Evolutionary conservation across 2,888 invertebrate genomes (phyloP).

Genomic region (Phaonia tiefii): DNA sequence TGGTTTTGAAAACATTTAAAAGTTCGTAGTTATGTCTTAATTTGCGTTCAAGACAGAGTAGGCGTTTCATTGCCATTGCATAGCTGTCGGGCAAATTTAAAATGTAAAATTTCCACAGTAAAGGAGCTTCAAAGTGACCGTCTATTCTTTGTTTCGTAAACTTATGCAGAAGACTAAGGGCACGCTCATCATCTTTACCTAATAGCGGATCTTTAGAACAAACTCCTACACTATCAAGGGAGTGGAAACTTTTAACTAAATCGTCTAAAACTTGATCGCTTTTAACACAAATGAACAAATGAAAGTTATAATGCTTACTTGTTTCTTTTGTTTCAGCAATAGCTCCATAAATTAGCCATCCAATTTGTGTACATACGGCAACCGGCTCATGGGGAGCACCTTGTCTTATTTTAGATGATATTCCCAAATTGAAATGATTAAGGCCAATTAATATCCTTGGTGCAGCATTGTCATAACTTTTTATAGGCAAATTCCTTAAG

Average conservation of each 20-base stretch:
- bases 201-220: no score
- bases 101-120: not conserved
- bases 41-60: not conserved
- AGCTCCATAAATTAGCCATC: slow-evolving; percentile 53
- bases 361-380: slow-evolving; percentile 44
- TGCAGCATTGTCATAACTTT: slow-evolving; percentile 36
- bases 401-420: slow-evolving; percentile 40
- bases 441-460: slow-evolving; percentile 46
- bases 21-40: not conserved
- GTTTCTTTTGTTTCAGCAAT: not conserved
- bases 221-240: slow-evolving; percentile 44
- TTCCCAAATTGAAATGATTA: slow-evolving; percentile 48
- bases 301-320: slow-evolving; percentile 51
- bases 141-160: slow-evolving; percentile 18
- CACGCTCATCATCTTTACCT: no score
- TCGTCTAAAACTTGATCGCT: not conserved
- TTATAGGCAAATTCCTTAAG: slow-evolving; percentile 40
- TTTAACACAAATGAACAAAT: slow-evolving; percentile 37
- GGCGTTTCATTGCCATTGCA: slow-evolving; percentile 1
- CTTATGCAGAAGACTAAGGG: slow-evolving; percentile 5
- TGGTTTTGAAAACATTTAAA: not conserved
- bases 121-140: slow-evolving; percentile 23
- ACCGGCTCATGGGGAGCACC: slow-evolving; percentile 44
- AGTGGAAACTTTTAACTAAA: not conserved
- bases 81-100: slow-evolving; percentile 16